Percentiles rank a stretch among this genome's conserved stretches.
Evolutionary conservation across 2,113 vertebrate species (phyloP).

Genomic region (Mesocricetus auratus): DNA sequence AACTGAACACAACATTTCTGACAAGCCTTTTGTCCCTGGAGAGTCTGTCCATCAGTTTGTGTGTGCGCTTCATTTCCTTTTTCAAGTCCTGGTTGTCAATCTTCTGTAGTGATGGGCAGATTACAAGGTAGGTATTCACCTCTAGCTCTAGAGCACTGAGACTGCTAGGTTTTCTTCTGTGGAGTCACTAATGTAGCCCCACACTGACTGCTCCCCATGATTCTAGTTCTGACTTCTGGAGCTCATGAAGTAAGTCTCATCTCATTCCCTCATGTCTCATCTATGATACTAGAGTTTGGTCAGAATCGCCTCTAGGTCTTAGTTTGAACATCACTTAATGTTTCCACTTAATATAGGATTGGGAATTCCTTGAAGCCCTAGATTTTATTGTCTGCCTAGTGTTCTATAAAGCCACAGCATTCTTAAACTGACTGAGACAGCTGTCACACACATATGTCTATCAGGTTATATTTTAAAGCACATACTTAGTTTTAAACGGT

Average conservation of each 20-base stretch:
- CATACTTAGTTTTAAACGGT: not conserved
- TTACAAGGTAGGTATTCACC: not conserved
- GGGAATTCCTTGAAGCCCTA: not conserved
- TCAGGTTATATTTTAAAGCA: not conserved
- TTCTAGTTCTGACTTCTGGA: not conserved
- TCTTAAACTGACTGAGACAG: not conserved
- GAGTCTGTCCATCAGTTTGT: not conserved
- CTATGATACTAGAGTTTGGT: not conserved
- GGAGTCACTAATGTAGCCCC: not conserved
- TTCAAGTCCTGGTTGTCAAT: conserved; percentile 7
- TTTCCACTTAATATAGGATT: not conserved
- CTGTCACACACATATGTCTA: not conserved
- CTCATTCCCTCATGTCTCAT: not conserved
- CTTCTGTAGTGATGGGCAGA: not conserved
- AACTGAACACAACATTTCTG: not conserved
- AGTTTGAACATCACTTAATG: not conserved
- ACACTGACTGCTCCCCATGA: not conserved
- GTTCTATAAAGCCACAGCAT: not conserved
- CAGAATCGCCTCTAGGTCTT: not conserved
- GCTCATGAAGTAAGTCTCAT: not conserved
- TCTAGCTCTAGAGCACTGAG: not conserved
- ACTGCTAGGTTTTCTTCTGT: not conserved
- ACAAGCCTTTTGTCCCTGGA: not conserved
- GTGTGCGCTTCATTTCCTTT: not conserved
- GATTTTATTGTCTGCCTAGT: not conserved